A percentile compares a stretch with the other conserved stretches of the same genome.
Evolutionary conservation across 2,113 vertebrate species (phyloP).

Genomic region (Oncorhynchus keta): DNA sequence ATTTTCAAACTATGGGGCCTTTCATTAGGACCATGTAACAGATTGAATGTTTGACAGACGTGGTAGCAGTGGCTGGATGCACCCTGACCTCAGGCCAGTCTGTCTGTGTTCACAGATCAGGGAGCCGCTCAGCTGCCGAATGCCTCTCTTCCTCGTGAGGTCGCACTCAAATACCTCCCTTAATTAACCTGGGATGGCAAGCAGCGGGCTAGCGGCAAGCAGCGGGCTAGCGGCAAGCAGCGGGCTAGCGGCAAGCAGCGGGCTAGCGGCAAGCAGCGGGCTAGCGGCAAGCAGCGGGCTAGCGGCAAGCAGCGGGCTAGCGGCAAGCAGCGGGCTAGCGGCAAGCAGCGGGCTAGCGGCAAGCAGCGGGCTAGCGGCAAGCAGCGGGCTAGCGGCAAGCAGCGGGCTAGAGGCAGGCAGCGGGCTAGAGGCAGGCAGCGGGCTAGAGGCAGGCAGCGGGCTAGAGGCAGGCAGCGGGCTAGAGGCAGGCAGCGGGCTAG

Average conservation of each 20-base stretch:
- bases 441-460: neutral
- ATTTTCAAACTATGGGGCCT: neutral
- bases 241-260: neutral
- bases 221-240: neutral
- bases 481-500: neutral
- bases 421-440: neutral
- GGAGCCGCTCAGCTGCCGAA: constrained; percentile 36
- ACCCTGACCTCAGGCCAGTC: constrained; percentile 1
- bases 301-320: neutral
- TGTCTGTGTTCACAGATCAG: constrained; percentile 28
- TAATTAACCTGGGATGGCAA: constrained; percentile 18
- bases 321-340: neutral
- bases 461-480: neutral
- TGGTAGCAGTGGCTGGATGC: neutral
- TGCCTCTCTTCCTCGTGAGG: constrained; percentile 25
- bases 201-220: neutral
- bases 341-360: neutral
- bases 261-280: neutral
- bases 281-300: neutral
- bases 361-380: neutral
- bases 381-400: too few relatives aligned
- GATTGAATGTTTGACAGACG: neutral
- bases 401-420: too few relatives aligned
- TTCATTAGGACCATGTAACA: too few relatives aligned
- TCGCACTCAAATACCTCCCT: constrained; percentile 3